Conservation (phyloP, 2,113 vertebrate genomes). For the Bothrops jararaca region DNA sequence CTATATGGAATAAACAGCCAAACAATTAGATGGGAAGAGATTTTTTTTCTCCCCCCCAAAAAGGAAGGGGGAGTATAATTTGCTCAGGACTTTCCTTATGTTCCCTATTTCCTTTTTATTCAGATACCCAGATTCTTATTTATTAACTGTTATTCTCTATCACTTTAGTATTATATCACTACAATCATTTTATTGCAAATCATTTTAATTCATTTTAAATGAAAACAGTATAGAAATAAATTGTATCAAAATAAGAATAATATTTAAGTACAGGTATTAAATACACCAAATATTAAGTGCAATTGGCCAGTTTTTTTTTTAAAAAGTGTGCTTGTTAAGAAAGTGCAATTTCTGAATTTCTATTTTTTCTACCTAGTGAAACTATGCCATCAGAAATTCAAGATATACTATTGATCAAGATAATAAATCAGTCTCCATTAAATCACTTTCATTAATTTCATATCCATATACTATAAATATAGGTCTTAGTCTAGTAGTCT, state of each 20-base stretch:
- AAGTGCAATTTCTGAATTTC: neutral
- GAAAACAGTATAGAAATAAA: neutral
- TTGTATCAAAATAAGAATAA: neutral
- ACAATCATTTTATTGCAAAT: neutral
- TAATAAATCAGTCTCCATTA: neutral
- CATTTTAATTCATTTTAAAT: neutral
- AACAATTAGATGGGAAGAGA: neutral
- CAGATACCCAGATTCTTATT: neutral
- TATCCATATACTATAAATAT: neutral
- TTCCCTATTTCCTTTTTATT: neutral
- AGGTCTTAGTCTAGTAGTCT: neutral
- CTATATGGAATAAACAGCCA: neutral
- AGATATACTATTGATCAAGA: neutral
- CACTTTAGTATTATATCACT: neutral
- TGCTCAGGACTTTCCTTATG: neutral
- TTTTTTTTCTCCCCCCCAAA: neutral
- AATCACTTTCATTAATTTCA: neutral
- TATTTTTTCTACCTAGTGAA: neutral
- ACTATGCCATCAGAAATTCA: neutral
- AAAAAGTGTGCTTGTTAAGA: neutral
- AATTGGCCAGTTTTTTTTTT: neutral
- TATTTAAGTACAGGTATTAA: neutral
- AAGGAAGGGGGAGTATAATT: neutral
- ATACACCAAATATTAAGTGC: neutral
- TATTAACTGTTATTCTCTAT: neutral